Base-by-base conservation (phyloP, 2,888 invertebrate species). In the Heterodera filipjevi region DNA sequence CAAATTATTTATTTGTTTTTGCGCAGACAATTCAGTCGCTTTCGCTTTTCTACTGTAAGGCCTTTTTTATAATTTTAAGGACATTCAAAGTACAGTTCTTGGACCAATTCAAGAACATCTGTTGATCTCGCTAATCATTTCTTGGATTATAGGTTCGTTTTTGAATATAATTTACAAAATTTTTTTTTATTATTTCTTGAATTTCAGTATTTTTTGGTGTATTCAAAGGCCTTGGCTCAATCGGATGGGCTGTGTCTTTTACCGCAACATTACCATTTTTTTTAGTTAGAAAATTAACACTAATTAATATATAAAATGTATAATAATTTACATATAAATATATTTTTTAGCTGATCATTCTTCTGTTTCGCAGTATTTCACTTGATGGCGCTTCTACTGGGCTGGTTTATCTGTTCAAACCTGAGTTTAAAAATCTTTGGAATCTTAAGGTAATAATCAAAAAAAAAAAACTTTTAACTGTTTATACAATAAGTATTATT, bases 201-300 rank as follows among this genome's bases (percentile, higher is more conserved):
- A 16, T 75, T 75, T 64, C 75, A 75, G 95, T 96, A 77, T 97
- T 96, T 91, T 95, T 96, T 90, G 95, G 95, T 84, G 93, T 96
- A 75, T 96, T 95, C 95, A 96, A 96, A 91, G 84, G 87, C 0
- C 85, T 88, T 39, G 87, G 87, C 10, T 87, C 87, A 0, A 87
- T 87, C 70, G 87, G 87, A 30, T 86, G 85, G 80, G 86, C 86
- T 0, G 86, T 86, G 68, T 82, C 86, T 66, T 75, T 88, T 46
- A 88, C 88, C 12, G 85, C 87, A 10, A 86, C 87, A 1, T 81
- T 88, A 14, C 88, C 88, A 0, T 88, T 87, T 77, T 79, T 88
- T 14, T 74, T 88, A 72, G 86, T 86, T 78, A 53, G 22, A 0
- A 64, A 22, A 3, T 27, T 44, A 35, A 77, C n/a, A n/a, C n/a